Evolutionary conservation across 2,888 invertebrate genomes (phyloP), one percentile per base, ranked within the genome.

Genomic region (Merodon equestris): DNA sequence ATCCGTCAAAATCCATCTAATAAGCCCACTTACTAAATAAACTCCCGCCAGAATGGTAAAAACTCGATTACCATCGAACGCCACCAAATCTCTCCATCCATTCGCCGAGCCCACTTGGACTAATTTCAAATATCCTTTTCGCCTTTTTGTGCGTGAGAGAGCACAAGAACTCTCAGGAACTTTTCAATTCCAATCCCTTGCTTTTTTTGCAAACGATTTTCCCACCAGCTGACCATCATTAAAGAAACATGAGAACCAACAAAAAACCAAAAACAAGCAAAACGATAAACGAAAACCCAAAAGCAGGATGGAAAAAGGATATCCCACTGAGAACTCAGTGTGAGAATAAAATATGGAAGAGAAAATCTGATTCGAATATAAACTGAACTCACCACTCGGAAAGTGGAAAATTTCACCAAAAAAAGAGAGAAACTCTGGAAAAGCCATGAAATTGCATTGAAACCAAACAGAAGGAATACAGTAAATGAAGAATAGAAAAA

Each of bases 171-270:
- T 61, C 77, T 67, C 61, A 73, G 67, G 67, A 63, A 73, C 67
- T 66, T 61, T 54, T 58, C 54, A 64, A 57, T 71, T 76, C 27
- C 53, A 56, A 48, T 19, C n/a, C 36, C 17, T 47, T 56, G 19
- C 38, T 56, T 61, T 48, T 40, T 45, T 58, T 66, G 27, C 19
- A 36, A 66, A 54, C 15, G 47, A 60, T 48, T 44, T 54, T 45
- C 18, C 48, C 58, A 61, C 60, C 79, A 79, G 79, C 79, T 79
- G 79, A 79, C 67, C 73, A 67, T 50, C 61, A 64, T 4, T 38
- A 15, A 42, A 42, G 38, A 70, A 58, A 64, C 42, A 54, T 42
- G 47, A 45, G 44, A 61, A 61, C 17, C n/a, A 57, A 47, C 19
- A 27, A 45, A 40, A 54, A 48, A 7, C 9, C 10, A 18, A 27